Base-by-base conservation (phyloP, 2,113 vertebrate species). In the Dicentrarchus labrax region DNA sequence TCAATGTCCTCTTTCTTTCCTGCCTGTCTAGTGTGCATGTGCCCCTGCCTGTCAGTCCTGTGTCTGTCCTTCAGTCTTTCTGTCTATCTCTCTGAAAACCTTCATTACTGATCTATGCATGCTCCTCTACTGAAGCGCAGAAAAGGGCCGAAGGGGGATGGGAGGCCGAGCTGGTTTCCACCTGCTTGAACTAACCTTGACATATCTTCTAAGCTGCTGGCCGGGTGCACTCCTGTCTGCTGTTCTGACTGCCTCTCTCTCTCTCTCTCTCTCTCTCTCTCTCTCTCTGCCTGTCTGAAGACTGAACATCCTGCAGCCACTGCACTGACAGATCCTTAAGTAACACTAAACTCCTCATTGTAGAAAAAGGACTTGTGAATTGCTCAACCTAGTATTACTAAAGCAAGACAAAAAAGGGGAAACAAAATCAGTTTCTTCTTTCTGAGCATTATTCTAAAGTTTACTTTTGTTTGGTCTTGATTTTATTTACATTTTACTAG, bases 1-100 rank as follows among this genome's bases (percentile, higher is more conserved):
- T 95, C 93, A 94, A 94, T 91, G 94, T 95, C 88, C 85, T 89
- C 77, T 91, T 93, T 92, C 87, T 88, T 82, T 92, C 70, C 60
- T 61, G 85, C 54, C 90, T 53, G 86, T 89, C 88, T 87, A 8
- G 51, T 76, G 83, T 86, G 88, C 84, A 70, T 80, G 87, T 91
- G 91, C 64, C 61, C 88, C 86, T 78, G 85, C 70, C 85, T 80
- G 89, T 90, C 92, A 90, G 88, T 85, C 87, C 67, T 73, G 53
- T 15, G 19, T 57, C 62, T 80, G 82, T 82, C 82, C 82, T 82
- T 86, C 86, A 80, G 79, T 87, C 81, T 83, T 64, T 78, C 80
- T 57, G 72, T 78, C 64, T 43, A 64, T 82, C 30, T 19, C 59
- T n/a, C 66, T 60, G 13, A 88, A 87, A 86, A 82, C 74, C 76